Evolutionary conservation across 2,888 invertebrate genomes (phyloP).

Genomic region (Calephelis perditalis): DNA sequence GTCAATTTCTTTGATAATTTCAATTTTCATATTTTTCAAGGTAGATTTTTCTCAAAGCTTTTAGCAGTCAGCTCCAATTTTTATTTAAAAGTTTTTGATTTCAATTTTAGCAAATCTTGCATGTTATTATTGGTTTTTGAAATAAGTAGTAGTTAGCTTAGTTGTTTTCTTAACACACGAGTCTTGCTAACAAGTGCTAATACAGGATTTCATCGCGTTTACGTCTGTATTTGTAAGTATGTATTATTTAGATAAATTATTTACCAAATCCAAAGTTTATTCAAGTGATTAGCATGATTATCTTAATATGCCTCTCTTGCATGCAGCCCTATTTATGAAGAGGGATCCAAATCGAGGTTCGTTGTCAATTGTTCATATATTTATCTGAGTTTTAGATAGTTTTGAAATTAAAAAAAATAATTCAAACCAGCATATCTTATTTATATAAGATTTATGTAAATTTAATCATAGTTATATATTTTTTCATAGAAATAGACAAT

Average conservation of each 20-base stretch:
- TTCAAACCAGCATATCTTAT: no score
- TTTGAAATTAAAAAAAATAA: no score
- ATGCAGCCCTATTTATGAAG: constrained; percentile 70
- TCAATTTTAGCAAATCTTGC: no score
- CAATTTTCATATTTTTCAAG: no score
- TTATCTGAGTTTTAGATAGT: background rate
- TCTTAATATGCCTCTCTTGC: constrained; percentile 65
- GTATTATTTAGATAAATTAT: constrained; percentile 5
- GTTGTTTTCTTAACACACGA: background rate
- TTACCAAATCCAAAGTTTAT: constrained; percentile 10
- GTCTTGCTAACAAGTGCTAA: constrained; percentile 1
- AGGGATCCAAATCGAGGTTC: constrained; percentile 75
- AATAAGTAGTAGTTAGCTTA: background rate
- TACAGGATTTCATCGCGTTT: background rate
- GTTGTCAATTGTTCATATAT: constrained; percentile 35
- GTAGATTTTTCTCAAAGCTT: no score
- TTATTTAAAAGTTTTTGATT: no score
- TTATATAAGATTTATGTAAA: no score
- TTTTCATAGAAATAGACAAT: no score
- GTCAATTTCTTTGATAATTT: no score
- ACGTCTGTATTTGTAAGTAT: constrained; percentile 15
- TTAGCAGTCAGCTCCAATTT: no score
- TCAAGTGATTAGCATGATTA: constrained; percentile 28
- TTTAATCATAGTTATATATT: no score
- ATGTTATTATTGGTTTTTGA: background rate